Percentiles rank a stretch among this genome's conserved stretches.
Evolutionary conservation across 2,797 vertebrate species (phyloP).

Genomic region (Todus mexicanus): DNA sequence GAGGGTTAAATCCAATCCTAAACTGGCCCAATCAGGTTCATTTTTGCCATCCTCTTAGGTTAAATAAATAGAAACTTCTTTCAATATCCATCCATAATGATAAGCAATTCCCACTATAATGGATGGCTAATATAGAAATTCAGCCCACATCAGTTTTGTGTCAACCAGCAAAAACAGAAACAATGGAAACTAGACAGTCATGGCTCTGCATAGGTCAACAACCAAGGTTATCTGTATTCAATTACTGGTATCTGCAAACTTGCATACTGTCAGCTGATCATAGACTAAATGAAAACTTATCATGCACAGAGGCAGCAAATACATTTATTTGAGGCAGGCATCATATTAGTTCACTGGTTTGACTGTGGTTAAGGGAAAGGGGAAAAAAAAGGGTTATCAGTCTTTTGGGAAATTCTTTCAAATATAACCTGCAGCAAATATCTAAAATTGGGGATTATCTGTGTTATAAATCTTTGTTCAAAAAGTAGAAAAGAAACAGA

Average conservation of each 20-base stretch:
- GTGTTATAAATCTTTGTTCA: conserved; percentile 73
- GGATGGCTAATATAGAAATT: conserved; percentile 74
- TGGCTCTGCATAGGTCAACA: conserved; percentile 76
- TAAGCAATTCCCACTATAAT: conserved; percentile 73
- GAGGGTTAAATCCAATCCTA: conserved; percentile 29
- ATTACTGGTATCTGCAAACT: conserved; percentile 80
- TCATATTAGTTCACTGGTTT: conserved; percentile 70
- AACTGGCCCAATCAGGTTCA: conserved; percentile 24
- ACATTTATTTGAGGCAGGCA: conserved; percentile 74
- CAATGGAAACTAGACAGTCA: conserved; percentile 74
- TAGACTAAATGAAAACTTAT: conserved; percentile 76
- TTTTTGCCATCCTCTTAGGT: conserved; percentile 67
- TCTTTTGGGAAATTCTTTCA: conserved; percentile 67
- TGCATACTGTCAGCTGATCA: conserved; percentile 79
- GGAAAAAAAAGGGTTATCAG: conserved; percentile 42
- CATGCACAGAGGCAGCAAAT: conserved; percentile 75
- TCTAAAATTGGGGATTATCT: conserved; percentile 79
- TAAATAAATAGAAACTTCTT: conserved; percentile 74
- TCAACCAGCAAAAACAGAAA: conserved; percentile 75
- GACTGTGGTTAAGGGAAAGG: conserved; percentile 54
- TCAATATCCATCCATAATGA: conserved; percentile 62
- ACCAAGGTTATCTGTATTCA: conserved; percentile 80
- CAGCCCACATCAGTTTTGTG: conserved; percentile 69
- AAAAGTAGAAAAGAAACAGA: conserved; percentile 70
- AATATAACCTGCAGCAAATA: conserved; percentile 47